Base-by-base conservation (phyloP, 2,888 invertebrate genomes). In the Drosophila putrida region DNA sequence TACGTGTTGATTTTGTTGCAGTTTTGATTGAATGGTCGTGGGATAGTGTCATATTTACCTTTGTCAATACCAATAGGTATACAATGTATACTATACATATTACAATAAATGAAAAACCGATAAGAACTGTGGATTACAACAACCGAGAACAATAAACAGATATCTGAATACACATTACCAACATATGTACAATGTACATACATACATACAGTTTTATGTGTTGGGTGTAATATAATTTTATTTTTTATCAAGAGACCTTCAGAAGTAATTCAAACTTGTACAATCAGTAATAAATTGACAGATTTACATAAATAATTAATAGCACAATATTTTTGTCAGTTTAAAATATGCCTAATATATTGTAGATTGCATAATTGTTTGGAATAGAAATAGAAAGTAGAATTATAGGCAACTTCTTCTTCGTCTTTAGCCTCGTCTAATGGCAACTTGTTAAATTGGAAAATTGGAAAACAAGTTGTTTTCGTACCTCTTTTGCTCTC, bases 391-490 rank as follows among this genome's bases (percentile, higher is more conserved):
- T n/a, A n/a, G n/a, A n/a, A n/a, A n/a, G n/a, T n/a, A n/a, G n/a
- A n/a, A n/a, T n/a, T n/a, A 61, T 65, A 58, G 54, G 60, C 71
- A n/a, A n/a, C 44, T 13, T 10, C 33, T n/a, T 27, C n/a, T 39
- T 6, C 43, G 0, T 25, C 35, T 43, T 43, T 27, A 53, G 15
- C 35, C 41, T 53, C 59, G 71, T 85, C 85, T 89, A 86, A 86
- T 89, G 88, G 79, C 75, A 82, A 88, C 89, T 90, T 90, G 88
- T 89, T 91, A 91, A 91, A 91, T 91, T 91, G 91, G 88, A 88
- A 91, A 91, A 92, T 90, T 90, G 82, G 89, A 88, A 90, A 90
- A 91, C 89, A 91, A 91, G 89, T 91, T 91, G 90, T 91, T 90
- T 89, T 87, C 85, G 88, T 88, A 87, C 82, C 80, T n/a, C n/a